Base-by-base conservation (phyloP, 1,140 invertebrate genomes). In the Cephus cinctus region DNA sequence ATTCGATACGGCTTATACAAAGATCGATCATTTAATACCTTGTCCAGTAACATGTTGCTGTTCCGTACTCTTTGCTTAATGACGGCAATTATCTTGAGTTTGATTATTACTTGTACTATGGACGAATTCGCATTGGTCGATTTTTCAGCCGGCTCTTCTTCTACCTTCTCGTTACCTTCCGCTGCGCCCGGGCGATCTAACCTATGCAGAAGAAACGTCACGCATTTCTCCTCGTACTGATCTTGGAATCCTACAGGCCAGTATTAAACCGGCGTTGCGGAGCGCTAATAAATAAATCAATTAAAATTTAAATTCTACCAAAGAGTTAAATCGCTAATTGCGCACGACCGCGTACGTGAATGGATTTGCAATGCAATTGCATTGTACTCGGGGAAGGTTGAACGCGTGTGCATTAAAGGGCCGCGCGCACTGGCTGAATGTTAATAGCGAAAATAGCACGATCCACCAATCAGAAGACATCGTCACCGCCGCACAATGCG, bases 291-390 rank as follows among this genome's bases (percentile, higher is more conserved):
- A 68, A 70, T 65, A 67, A 65, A 63, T 65, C 59, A 64, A 74
- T 74, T 67, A 69, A 69, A 69, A 74, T 74, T 73, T 70, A 74
- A 70, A 72, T 71, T 68, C 67, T 52, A 47, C 39, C 49, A n/a
- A 57, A 58, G 60, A 69, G 56, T 63, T 64, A 63, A 69, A 58
- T 63, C 63, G 56, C 62, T 72, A 70, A 72, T 71, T 71, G 62
- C 58, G 39, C 45, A 44, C 51, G 54, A 46, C 52, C 14, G 60
- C 54, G 38, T 65, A 71, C 68, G 68, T 71, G 68, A 50, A 40
- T 43, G 54, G 65, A 63, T 67, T 69, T 55, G 55, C 61, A 64
- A 69, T 71, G 58, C 56, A 61, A 55, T 47, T 56, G 49, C 52
- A 49, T 48, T 58, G 57, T 57, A 52, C 40, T 25, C 5, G 12